Conservation (phyloP, 37 sponge, comb jelly and placozoan species). For the Oopsacas minuta region DNA sequence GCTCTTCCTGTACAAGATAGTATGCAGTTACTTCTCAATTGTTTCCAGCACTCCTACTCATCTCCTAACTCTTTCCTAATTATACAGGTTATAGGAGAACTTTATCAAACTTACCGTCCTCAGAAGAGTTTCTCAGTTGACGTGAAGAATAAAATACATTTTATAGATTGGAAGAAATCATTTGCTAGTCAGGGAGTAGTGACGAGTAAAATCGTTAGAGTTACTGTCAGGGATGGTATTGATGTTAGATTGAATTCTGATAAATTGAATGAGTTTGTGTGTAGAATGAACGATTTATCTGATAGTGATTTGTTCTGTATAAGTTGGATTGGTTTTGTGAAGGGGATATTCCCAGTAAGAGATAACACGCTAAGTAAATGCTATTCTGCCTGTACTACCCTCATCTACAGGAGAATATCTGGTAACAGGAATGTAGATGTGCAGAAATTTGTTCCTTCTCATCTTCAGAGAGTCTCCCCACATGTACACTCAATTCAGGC, state of each 20-base stretch:
- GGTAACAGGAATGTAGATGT: neutral
- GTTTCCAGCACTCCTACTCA: neutral
- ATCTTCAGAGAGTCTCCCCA: neutral
- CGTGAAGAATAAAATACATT: neutral
- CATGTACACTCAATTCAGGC: neutral
- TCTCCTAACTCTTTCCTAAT: neutral
- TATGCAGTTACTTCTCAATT: neutral
- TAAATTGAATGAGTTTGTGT: neutral
- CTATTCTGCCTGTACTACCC: neutral
- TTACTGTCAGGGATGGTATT: neutral
- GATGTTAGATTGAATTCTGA: neutral
- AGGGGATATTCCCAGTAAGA: neutral
- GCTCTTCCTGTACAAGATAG: neutral
- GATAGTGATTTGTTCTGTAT: neutral
- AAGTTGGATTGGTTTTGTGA: conserved; percentile 1
- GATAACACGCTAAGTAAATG: neutral
- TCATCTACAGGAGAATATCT: neutral
- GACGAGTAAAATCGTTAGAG: neutral
- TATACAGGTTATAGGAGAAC: neutral
- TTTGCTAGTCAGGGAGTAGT: neutral
- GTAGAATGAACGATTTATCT: neutral
- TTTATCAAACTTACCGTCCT: neutral
- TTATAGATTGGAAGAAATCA: neutral
- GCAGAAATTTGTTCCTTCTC: neutral
- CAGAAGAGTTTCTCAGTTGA: neutral